Evolutionary conservation across 1,140 invertebrate species (phyloP), one percentile per base, ranked within the genome.

Genomic region (Himalopsyche phryganea): DNA sequence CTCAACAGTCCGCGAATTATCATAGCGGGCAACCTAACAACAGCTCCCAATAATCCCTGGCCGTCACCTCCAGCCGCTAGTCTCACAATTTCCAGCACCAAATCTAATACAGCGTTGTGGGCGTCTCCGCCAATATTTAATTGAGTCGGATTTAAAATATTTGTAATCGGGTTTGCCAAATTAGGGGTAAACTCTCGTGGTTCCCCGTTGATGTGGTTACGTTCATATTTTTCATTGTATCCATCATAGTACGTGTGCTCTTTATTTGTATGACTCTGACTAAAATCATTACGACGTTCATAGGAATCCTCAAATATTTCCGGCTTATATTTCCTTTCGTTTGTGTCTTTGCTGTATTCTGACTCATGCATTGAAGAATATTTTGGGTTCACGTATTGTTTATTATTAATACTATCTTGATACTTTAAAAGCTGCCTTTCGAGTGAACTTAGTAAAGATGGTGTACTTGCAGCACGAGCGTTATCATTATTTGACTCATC

Each of bases 41-140:
- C 4, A 2, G 23, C 9, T 0, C 18, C 33, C 5, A 59, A n/a
- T 11, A 63, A 15, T 10, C 56, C 56, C 20, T 44, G 20, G 10
- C 52, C 52, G 28, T 63, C 56, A 1, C 61, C 61, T 0, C 57
- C 44, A 6, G 42, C 42, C 3, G 59, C 18, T 23, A 59, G 36
- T 17, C 53, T 63, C 5, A 58, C 2, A 2, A 55, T 40, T n/a
- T 63, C 61, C n/a, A 59, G 35, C 17, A 63, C 28, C 13, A 63
- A 41, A 5, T 59, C 55, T 1, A 63, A n/a, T 2, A 59, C 32
- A 4, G 40, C 38, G 36, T 17, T 20, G 6, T 48, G 48, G 36
- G 32, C 11, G 11, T 6, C 15, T 5, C 38, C n/a, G 3, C 23
- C 23, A 9, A 28, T 9, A 9, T 28, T 28, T 9, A 28, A 3